These are phyloP conservation scores for Gastrophryne carolinensis DNA, from an alignment of 2,797 vertebrate species.

Conservation along the genomic window DNA sequence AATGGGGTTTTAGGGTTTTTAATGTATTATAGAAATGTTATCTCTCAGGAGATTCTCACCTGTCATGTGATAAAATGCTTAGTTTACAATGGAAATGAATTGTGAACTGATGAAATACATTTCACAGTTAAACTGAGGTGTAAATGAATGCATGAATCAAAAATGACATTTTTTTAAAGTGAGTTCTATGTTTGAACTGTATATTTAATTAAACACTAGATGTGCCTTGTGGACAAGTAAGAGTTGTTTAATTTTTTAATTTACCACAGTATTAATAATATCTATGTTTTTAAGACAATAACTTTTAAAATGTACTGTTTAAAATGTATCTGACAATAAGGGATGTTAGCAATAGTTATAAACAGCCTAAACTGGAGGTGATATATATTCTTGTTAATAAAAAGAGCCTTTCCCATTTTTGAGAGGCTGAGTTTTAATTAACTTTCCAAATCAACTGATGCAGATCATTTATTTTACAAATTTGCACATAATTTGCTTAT, in stretches of 20 bases:
- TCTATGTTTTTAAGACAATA: constrained; percentile 3
- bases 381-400: background rate
- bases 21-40: constrained; percentile 40
- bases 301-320: background rate
- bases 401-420: too few species aligned
- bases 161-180: constrained; percentile 47
- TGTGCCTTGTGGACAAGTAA: constrained; percentile 15
- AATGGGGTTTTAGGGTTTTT: constrained; percentile 28
- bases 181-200: constrained; percentile 25
- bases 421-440: too few species aligned
- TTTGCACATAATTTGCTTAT: too few species aligned
- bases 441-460: too few species aligned
- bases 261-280: background rate
- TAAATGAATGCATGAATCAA: constrained; percentile 52
- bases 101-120: constrained; percentile 43
- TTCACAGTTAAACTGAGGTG: constrained; percentile 49
- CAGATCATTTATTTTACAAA: too few species aligned
- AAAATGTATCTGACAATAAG: background rate
- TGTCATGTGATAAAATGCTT: constrained; percentile 45
- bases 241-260: constrained; percentile 11
- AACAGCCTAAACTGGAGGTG: background rate
- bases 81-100: constrained; percentile 45
- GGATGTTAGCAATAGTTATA: background rate
- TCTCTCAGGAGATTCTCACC: constrained; percentile 46
- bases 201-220: constrained; percentile 40